These are phyloP conservation scores for Hypercompe scribonia DNA, from an alignment of 2,888 invertebrate genomes.

Conservation along the genomic window DNA sequence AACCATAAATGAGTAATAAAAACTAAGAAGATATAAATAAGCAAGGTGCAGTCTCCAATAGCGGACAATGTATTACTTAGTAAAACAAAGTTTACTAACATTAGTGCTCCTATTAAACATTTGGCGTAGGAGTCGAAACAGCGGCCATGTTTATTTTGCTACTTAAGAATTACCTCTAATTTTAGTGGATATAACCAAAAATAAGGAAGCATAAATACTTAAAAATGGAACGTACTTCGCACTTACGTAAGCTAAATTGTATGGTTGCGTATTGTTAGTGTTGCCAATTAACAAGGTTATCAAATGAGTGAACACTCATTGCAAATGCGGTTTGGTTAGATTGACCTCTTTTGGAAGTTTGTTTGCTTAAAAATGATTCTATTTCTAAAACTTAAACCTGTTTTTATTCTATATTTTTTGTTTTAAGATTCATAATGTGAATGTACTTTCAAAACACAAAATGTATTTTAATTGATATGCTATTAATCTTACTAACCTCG, in stretches of 20 bases:
- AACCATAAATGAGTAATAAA: background rate
- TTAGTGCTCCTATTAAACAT: conserved; percentile 4
- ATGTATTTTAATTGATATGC: conserved; percentile 5
- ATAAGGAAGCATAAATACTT: conserved; percentile 18
- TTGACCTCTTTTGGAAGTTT: conserved; percentile 51
- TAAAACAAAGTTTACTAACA: conserved; percentile 18
- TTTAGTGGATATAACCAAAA: conserved; percentile 14
- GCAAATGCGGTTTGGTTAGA: conserved; percentile 48
- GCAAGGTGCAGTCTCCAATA: conserved; percentile 5
- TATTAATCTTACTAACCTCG: conserved; percentile 11
- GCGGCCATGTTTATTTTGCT: background rate
- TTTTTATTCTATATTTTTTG: background rate
- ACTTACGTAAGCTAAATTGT: conserved; percentile 50
- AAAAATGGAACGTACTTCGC: conserved; percentile 44
- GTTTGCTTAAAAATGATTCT: conserved; percentile 15
- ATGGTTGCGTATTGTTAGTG: conserved; percentile 42
- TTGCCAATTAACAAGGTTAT: conserved; percentile 58
- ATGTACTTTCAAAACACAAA: background rate
- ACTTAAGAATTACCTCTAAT: background rate
- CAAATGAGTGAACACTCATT: conserved; percentile 35
- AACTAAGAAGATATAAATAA: background rate
- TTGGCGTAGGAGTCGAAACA: conserved; percentile 9
- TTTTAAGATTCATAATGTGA: background rate
- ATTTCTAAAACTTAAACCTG: background rate
- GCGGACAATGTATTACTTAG: background rate